Evolutionary conservation across 2,797 vertebrate species (phyloP), one percentile per base, ranked within the genome.

Genomic region (Bradypodion ventrale): DNA sequence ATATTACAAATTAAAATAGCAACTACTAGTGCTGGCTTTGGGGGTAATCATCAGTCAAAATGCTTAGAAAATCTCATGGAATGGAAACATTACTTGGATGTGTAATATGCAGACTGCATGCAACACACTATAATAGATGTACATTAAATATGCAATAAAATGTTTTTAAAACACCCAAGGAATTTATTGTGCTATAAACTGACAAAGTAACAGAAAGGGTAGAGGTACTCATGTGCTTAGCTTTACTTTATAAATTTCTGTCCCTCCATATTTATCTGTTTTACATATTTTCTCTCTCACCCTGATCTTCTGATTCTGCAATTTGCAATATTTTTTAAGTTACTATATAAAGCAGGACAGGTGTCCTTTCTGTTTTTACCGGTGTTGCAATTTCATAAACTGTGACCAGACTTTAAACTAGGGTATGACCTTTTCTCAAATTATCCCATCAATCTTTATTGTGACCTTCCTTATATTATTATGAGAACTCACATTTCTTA

Each of bases 361-460:
- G 75, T 68, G 32, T 69, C 21, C 10, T 77, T 32, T 23, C 74
- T 35, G 56, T 42, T 52, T 69, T 60, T 40, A 79, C 52, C 42
- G 74, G 74, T 76, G 60, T 32, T 19, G 10, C 25, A 32, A 40
- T 74, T 76, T 76, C 68, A 68, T 68, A 68, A 66, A 21, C 62
- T 59, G 44, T 66, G n/a, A 25, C 29, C 35, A 83, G 49, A 12
- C 10, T 56, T 37, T 44, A 75, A 66, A 52, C 16, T n/a, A 10
- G 29, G 29, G 46, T 21, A 82, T 59, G 35, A 42, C 21, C 40
- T 72, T 35, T 56, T 70, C n/a, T 35, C 37, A 70, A 37, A 52
- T 60, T 59, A 83, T 77, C 32, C 65, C 52, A 78, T 70, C 75
- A 77, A 35, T 37, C 52, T 77, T 78, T 52, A 63, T 74, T 82